phyloP scores from a whole-genome alignment of 1,140 invertebrate species.

The Drosophila grimshawi region DNA sequence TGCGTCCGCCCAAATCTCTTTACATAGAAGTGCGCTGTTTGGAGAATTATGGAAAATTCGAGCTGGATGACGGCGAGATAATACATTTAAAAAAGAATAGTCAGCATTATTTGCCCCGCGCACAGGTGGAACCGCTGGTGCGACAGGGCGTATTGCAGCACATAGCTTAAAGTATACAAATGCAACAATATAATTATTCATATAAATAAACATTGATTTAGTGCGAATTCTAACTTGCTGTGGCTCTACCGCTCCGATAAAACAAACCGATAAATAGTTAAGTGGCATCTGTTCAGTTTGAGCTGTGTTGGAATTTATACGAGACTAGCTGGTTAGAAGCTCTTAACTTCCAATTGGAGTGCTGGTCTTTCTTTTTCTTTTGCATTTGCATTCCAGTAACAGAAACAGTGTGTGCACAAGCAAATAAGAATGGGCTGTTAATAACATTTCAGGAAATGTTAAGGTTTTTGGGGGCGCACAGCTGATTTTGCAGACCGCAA shows the following conservation, averaged over 20 bases:
- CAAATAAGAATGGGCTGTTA: slow-evolving; percentile 4
- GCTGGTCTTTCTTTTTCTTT: not conserved
- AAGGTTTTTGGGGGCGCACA: slow-evolving; percentile 1
- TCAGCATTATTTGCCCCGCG: slow-evolving; percentile 94
- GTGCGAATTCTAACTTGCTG: not conserved
- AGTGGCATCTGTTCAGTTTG: not conserved
- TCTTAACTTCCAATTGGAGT: too few species aligned
- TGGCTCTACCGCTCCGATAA: not conserved
- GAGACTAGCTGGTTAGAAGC: not conserved
- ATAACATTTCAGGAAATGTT: slow-evolving; percentile 3
- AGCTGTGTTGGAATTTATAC: not conserved
- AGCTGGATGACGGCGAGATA: slow-evolving; percentile 95
- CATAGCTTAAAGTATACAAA: slow-evolving; percentile 52
- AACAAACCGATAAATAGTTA: slow-evolving; percentile 3
- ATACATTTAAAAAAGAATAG: slow-evolving; percentile 96
- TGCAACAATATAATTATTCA: slow-evolving; percentile 2
- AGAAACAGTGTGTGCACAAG: not conserved
- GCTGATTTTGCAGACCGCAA: slow-evolving; percentile 44
- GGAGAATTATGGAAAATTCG: slow-evolving; percentile 96
- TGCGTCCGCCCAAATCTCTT: slow-evolving; percentile 96
- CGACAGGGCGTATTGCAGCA: slow-evolving; percentile 96
- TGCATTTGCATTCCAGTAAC: not conserved
- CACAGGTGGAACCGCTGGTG: slow-evolving; percentile 96
- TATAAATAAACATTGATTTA: not conserved
- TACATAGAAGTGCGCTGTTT: slow-evolving; percentile 96